A percentile compares a stretch with the other conserved stretches of the same genome.
Evolutionary conservation across 2,888 invertebrate genomes (phyloP).

Genomic region (Bellardia bayeri): DNA sequence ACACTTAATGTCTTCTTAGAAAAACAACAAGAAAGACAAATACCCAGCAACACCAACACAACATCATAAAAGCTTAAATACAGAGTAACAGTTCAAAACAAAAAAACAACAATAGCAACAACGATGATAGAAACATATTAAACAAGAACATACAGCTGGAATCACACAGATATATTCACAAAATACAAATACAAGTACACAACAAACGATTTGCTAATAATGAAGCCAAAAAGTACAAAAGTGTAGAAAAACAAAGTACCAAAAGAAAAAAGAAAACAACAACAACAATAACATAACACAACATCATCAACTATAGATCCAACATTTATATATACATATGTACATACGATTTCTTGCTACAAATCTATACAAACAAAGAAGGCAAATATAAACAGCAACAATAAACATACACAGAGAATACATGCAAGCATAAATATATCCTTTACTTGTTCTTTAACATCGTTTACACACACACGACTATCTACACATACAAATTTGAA

Average conservation of each 20-base stretch:
- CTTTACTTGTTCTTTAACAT: background rate
- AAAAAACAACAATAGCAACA: conserved; percentile 30
- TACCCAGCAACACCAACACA: conserved; percentile 71
- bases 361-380: conserved; percentile 52
- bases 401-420: conserved; percentile 28
- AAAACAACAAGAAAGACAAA: conserved; percentile 72
- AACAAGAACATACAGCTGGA: conserved; percentile 40
- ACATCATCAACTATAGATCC: conserved; percentile 68
- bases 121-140: conserved; percentile 33
- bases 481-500: conserved; percentile 31
- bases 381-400: conserved; percentile 61
- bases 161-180: background rate
- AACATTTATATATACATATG: conserved; percentile 22
- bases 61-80: conserved; percentile 46
- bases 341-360: conserved; percentile 57
- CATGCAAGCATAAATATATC: background rate
- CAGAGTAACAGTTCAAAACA: conserved; percentile 39
- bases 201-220: conserved; percentile 79
- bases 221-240: conserved; percentile 75
- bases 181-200: conserved; percentile 64
- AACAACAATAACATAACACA: conserved; percentile 71
- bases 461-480: background rate
- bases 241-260: conserved; percentile 40
- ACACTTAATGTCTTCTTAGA: conserved; percentile 79
- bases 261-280: conserved; percentile 18